Base-by-base conservation (phyloP, 2,113 vertebrate genomes). In the Crotalus horridus region DNA sequence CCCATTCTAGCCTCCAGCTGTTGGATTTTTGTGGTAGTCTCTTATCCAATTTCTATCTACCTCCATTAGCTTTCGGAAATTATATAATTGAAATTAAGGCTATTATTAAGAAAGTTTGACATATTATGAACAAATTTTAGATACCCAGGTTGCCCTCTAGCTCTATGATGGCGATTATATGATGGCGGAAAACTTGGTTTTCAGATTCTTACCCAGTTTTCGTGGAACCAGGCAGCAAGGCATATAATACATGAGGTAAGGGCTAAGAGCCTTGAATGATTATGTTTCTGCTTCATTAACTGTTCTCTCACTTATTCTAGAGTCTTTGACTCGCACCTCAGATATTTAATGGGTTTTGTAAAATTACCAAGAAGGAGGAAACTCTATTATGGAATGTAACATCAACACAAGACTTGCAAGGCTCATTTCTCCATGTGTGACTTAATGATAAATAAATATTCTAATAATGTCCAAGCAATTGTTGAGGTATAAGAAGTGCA, bases 361-460 rank as follows among this genome's bases (percentile, higher is more conserved):
- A 90, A 58, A 85, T 94, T 10, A 61, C 94, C 46, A 69, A 69
- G 33, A 39, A 13, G 24, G 74, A 59, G 81, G 85, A 89, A 91
- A 87, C 87, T 91, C 91, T 93, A 91, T 59, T 89, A 85, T 2
- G 15, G 0, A 0, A 93, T 91, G 85, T 61, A 95, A 91, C 55
- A 91, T 85, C 55, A 88, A 93, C 85, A 86, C 85, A 90, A 92
- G 92, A 93, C 91, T 74, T 92, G 54, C 89, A 92, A 90, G 94
- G 93, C 92, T 39, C 92, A 93, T 94, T 90, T 92, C 94, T 93
- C 95, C 95, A 91, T 92, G 85, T 33, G 74, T 0, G 0, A 54
- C 54, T 91, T 51, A 81, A 94, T 91, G 92, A 96, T 97, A 95
- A 96, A 96, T 95, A 97, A 96, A 96, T 95, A 96, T 96, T 95